Evolutionary conservation across 2,113 vertebrate species (phyloP).

Genomic region (Irena cyanogastra): DNA sequence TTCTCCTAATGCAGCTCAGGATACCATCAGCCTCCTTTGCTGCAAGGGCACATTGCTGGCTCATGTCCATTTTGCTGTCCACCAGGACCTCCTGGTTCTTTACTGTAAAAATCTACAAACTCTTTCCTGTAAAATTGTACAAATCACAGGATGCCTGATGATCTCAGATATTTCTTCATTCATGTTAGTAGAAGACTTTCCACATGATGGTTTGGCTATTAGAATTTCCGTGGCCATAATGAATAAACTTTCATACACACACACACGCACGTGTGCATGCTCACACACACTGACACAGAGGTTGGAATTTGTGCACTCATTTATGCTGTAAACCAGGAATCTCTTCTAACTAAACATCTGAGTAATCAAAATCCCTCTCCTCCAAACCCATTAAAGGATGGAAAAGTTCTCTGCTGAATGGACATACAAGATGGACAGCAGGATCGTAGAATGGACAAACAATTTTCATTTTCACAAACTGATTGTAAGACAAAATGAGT

Average conservation of each 20-base stretch:
- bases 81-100: neutral
- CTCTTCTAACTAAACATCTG: neutral
- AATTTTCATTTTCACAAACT: neutral
- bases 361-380: neutral
- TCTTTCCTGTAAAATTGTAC: neutral
- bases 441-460: neutral
- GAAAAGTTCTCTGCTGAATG: neutral
- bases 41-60: neutral
- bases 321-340: neutral
- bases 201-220: neutral
- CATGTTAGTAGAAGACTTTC: neutral
- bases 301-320: neutral
- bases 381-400: neutral
- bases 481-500: neutral
- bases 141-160: neutral
- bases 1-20: neutral
- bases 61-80: neutral
- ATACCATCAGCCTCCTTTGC: neutral
- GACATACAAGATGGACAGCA: neutral
- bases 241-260: neutral
- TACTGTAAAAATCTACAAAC: neutral
- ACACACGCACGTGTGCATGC: accelerated
- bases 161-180: neutral
- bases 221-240: neutral
- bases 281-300: neutral